phyloP scores from a whole-genome alignment of 1,140 invertebrate species.

The Brachystomella parvula region DNA sequence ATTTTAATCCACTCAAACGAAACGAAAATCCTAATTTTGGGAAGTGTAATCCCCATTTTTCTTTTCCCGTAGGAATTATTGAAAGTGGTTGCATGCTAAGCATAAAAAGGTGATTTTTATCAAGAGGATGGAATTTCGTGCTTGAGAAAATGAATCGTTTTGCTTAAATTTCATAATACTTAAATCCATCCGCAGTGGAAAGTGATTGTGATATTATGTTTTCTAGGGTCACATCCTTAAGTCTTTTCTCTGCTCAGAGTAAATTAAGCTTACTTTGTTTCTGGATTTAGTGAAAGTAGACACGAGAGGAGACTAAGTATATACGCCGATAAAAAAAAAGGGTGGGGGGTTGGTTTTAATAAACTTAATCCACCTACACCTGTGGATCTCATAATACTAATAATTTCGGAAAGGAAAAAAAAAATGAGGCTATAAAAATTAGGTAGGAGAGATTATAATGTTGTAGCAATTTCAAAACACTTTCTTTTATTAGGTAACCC shows the following conservation, averaged over 20 bases:
- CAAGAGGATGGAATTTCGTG: not conserved
- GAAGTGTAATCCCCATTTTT: conserved; percentile 4
- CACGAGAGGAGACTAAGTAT: not conserved
- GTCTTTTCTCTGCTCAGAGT: not conserved
- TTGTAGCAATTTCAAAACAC: not conserved
- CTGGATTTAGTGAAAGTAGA: conserved; percentile 3
- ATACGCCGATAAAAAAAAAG: not conserved
- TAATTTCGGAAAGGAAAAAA: too few relatives aligned
- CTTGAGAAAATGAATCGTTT: not conserved
- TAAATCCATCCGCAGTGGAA: conserved; percentile 1
- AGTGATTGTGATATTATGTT: too few relatives aligned
- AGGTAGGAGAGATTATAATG: not conserved
- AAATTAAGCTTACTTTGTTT: conserved; percentile 1
- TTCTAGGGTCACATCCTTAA: too few relatives aligned
- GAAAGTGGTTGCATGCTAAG: not conserved
- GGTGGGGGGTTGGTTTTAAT: conserved; percentile 9
- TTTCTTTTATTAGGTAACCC: not conserved
- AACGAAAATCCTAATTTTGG: too few relatives aligned
- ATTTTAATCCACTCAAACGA: too few relatives aligned
- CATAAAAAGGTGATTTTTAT: not conserved
- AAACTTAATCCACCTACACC: conserved; percentile 8
- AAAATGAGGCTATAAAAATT: conserved; percentile 4
- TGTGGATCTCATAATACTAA: conserved; percentile 10
- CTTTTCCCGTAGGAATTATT: not conserved
- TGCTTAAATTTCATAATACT: not conserved